Evolutionary conservation across 2,888 invertebrate species (phyloP), one percentile per base, ranked within the genome.

Genomic region (Blastobasis adustella): DNA sequence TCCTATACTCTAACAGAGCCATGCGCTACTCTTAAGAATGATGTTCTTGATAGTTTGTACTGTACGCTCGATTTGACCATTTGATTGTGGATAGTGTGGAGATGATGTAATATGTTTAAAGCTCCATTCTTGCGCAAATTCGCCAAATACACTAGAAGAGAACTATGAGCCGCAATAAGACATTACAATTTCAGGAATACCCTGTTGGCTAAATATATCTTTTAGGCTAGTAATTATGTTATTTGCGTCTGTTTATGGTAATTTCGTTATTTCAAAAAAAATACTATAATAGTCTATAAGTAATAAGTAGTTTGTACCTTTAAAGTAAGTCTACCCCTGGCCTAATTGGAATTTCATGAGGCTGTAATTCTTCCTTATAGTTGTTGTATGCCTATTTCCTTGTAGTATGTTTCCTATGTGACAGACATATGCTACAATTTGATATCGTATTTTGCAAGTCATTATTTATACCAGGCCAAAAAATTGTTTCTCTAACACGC

Each of bases 381-480:
- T 45, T 48, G 37, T 38, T 52, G 48, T 46, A 37, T 46, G 6
- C 10, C 5, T 37, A 37, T 46, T 6, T 37, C 6, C n/a, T n/a
- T n/a, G n/a, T n/a, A n/a, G n/a, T n/a, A n/a, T n/a, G n/a, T n/a
- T 41, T 53, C 43, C 48, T 52, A 49, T 51, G 9, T 5, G 58
- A 50, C 8, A 61, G 47, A 47, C 59, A 61, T 2, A 49, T 52
- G 8, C 55, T 51, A 49, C 59, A 59, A 37, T 52, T 44, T 8
- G 43, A 54, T n/a, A 42, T 46, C 4, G 9, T 46, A 47, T 58
- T 50, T 8, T 54, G 23, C 44, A 59, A 38, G 6, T 61, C 52
- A 8, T 46, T 46, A 10, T 51, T 54, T 23, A 59, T 57, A 48
- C 51, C 50, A 4, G 62, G 59, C 60, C 60, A 60, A 51, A 52